phyloP scores from a whole-genome alignment of 2,113 vertebrate genomes.

The Oryzias javanicus region DNA sequence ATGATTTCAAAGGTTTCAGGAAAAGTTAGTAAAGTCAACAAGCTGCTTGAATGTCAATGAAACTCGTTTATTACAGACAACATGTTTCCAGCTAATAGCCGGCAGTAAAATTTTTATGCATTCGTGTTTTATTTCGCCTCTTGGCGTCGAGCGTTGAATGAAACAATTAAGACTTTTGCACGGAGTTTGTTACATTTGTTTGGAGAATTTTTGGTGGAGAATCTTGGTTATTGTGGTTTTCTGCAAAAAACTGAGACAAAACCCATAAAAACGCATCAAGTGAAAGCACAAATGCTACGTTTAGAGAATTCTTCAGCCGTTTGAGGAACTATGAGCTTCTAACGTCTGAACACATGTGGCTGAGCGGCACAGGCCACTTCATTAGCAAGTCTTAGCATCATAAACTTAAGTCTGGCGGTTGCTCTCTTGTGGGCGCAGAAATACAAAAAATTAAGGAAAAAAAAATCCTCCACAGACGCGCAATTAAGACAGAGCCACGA shows the following conservation, averaged over 20 bases:
- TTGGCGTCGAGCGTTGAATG: conserved; percentile 22
- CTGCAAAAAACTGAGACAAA: too few species aligned
- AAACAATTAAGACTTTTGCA: conserved; percentile 41
- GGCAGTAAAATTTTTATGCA: conserved; percentile 46
- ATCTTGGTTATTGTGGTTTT: conserved; percentile 33
- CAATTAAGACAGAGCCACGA: conserved; percentile 20
- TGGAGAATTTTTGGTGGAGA: conserved; percentile 30
- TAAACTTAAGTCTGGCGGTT: conserved; percentile 54
- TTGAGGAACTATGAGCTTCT: neutral
- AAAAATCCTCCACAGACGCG: conserved; percentile 7
- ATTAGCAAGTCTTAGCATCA: conserved; percentile 52
- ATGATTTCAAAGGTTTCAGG: too few species aligned
- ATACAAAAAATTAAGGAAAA: conserved; percentile 37
- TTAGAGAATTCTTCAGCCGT: too few species aligned
- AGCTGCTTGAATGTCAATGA: conserved; percentile 11
- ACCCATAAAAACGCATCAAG: too few species aligned
- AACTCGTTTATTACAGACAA: conserved; percentile 36
- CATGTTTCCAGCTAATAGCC: conserved; percentile 43
- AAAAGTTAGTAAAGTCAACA: too few species aligned
- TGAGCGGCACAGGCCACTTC: conserved; percentile 29
- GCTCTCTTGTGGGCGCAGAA: conserved; percentile 34
- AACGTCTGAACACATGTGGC: conserved; percentile 39
- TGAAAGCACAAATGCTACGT: too few species aligned
- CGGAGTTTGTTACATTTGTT: conserved; percentile 18
- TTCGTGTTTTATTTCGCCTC: conserved; percentile 36